Evolutionary conservation across 1,140 invertebrate species (phyloP).

Genomic region (Drosophila leontia): DNA sequence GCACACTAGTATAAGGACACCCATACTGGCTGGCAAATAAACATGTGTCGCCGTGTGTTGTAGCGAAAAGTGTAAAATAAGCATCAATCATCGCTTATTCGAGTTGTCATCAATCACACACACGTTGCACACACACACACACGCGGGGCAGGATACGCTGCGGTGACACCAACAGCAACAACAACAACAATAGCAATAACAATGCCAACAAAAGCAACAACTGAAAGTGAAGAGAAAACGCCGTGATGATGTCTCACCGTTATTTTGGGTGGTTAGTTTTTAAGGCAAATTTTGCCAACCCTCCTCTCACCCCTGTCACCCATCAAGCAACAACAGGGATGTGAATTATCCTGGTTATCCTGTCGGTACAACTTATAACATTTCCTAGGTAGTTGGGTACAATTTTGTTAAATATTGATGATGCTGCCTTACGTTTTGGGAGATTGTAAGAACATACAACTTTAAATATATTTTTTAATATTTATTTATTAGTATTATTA

Average conservation of each 20-base stretch:
- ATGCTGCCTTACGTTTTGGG: too few relatives aligned
- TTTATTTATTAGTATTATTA: too few relatives aligned
- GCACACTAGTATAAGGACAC: conserved; percentile 17
- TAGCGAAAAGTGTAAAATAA: conserved; percentile 83
- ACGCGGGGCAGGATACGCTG: conserved; percentile 41
- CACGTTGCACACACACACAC: conserved; percentile 62
- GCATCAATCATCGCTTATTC: conserved; percentile 84
- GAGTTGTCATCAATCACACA: conserved; percentile 84
- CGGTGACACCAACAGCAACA: conserved; percentile 54
- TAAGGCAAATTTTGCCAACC: conserved; percentile 54
- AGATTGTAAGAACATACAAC: too few relatives aligned
- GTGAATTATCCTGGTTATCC: conserved; percentile 14
- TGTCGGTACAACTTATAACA: not conserved
- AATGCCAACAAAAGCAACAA: conserved; percentile 51
- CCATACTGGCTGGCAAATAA: conserved; percentile 59
- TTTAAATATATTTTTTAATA: too few relatives aligned
- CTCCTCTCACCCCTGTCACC: conserved; percentile 5
- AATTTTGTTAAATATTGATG: not conserved
- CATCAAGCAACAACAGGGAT: not conserved
- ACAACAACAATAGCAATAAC: conserved; percentile 29
- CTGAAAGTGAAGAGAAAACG: conserved; percentile 24
- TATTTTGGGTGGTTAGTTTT: conserved; percentile 58
- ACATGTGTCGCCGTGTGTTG: conserved; percentile 80
- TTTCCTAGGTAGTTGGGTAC: not conserved
- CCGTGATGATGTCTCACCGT: conserved; percentile 35